phyloP scores from a whole-genome alignment of 2,888 invertebrate species.

The Tachina lurida region DNA sequence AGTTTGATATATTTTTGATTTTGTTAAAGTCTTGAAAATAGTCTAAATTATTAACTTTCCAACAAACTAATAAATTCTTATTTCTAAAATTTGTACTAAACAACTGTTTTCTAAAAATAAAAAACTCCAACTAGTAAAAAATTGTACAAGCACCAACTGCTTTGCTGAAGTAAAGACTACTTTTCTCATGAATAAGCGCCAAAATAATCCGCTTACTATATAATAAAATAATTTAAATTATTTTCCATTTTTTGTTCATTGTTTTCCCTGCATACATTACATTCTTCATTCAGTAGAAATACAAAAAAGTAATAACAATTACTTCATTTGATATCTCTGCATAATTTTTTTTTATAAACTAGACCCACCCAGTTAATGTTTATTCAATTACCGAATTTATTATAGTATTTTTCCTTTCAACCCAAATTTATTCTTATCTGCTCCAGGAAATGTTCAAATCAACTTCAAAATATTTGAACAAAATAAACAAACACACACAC shows the following conservation, averaged over 20 bases:
- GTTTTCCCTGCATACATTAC: not conserved
- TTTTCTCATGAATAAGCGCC: too few species aligned
- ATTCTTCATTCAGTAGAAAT: not conserved
- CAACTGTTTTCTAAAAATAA: too few species aligned
- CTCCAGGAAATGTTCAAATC: constrained; percentile 77
- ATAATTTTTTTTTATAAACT: constrained; percentile 39
- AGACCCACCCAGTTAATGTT: constrained; percentile 56
- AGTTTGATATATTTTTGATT: too few species aligned
- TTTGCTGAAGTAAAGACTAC: too few species aligned
- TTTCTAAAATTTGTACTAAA: too few species aligned
- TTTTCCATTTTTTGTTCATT: not conserved
- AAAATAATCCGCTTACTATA: too few species aligned
- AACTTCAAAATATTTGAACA: constrained; percentile 54
- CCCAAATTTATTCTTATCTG: constrained; percentile 75
- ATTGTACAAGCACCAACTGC: too few species aligned
- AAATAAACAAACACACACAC: constrained; percentile 5
- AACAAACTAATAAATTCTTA: too few species aligned
- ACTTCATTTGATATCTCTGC: not conserved
- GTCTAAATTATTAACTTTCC: too few species aligned
- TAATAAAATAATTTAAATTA: not conserved
- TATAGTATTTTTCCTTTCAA: constrained; percentile 56
- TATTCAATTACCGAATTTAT: constrained; percentile 61
- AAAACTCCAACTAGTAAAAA: too few species aligned
- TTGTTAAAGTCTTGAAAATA: too few species aligned
- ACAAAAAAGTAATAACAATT: not conserved